Conservation (phyloP, 2,797 vertebrate genomes). For the Pipistrellus kuhlii region DNA sequence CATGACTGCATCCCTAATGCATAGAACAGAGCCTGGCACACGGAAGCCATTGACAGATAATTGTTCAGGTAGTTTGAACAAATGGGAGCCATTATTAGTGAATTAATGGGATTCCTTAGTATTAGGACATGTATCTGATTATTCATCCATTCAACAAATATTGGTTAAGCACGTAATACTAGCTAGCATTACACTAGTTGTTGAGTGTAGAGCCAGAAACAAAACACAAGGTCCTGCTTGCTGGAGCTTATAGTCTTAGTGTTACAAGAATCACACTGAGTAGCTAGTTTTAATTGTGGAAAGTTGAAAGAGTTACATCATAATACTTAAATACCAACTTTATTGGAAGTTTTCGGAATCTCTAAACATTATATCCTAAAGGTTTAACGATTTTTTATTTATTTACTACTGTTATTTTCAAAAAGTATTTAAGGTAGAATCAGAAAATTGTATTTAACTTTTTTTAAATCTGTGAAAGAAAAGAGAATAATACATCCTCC, state of each 20-base stretch:
- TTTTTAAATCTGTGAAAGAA: neutral
- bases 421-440: slow-evolving; percentile 44
- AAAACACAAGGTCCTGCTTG: neutral
- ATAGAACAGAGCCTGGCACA: neutral
- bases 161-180: neutral
- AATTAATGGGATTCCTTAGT: neutral
- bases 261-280: neutral
- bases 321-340: neutral
- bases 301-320: neutral
- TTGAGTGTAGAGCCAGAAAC: neutral
- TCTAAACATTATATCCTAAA: neutral
- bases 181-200: neutral
- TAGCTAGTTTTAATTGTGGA: neutral
- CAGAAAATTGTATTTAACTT: slow-evolving; percentile 27
- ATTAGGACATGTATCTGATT: neutral
- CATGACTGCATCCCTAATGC: neutral
- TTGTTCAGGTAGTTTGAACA: slow-evolving; percentile 4
- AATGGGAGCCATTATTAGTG: neutral
- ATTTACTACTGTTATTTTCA: slow-evolving; percentile 30
- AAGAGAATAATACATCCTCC: neutral
- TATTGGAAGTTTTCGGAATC: neutral
- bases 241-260: neutral
- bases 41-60: neutral
- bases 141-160: neutral
- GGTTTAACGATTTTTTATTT: neutral